Percentiles rank a stretch among this genome's conserved stretches.
Conservation (phyloP, 2,113 vertebrate genomes). For the Sminthopsis crassicaudata region DNA sequence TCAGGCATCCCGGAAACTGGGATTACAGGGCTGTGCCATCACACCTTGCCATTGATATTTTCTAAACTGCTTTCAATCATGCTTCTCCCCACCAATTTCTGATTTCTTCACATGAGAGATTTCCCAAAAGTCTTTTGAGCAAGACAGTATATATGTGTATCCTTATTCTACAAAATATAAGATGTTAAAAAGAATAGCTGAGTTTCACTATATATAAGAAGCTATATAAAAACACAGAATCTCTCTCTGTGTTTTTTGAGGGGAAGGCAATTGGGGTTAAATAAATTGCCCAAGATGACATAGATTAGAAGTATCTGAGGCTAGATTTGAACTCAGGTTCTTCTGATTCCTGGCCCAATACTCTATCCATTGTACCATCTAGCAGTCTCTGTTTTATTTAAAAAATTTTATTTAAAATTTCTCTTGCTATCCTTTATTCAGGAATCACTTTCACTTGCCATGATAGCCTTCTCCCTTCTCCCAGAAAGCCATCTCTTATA, state of each 20-base stretch:
- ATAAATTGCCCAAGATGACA: neutral
- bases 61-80: neutral
- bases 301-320: neutral
- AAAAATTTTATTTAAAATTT: too few species aligned
- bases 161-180: neutral
- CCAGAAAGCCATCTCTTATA: too few species aligned
- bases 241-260: too few species aligned
- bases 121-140: neutral
- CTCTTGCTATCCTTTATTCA: too few species aligned
- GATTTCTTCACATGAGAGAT: neutral
- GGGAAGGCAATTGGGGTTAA: neutral
- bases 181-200: neutral
- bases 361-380: neutral
- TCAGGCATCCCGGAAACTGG: neutral
- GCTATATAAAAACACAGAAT: neutral
- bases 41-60: neutral
- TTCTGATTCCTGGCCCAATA: neutral
- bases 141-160: neutral
- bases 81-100: neutral
- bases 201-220: neutral
- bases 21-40: neutral
- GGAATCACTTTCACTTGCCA: too few species aligned
- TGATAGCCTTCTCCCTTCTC: too few species aligned
- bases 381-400: too few species aligned
- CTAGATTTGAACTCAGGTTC: neutral